phyloP scores from a whole-genome alignment of 2,797 vertebrate genomes.

The Platalea minor region DNA sequence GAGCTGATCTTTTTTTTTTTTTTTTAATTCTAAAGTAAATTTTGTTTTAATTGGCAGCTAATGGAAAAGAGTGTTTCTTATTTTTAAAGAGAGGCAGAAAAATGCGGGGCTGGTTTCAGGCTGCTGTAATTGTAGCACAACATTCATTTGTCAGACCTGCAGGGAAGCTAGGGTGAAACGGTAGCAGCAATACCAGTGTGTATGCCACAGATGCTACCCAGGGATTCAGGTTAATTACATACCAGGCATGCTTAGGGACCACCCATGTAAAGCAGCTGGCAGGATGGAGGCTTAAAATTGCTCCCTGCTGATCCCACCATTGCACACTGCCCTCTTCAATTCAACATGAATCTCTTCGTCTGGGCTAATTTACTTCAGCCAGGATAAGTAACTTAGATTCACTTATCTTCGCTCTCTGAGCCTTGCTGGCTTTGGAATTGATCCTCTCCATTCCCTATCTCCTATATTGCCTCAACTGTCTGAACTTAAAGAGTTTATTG shows the following conservation, averaged over 20 bases:
- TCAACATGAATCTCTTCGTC: not conserved
- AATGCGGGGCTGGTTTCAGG: not conserved
- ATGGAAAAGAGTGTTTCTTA: not conserved
- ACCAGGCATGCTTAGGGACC: constrained; percentile 14
- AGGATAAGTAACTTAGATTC: not conserved
- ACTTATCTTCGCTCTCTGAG: not conserved
- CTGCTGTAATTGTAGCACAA: not conserved
- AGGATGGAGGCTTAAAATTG: constrained; percentile 29
- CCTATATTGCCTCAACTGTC: not conserved
- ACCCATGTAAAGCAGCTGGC: constrained; percentile 48
- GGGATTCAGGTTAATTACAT: constrained; percentile 52
- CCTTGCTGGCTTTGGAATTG: not conserved
- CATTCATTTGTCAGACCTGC: constrained; percentile 30
- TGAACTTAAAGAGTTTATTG: not conserved
- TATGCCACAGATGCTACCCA: constrained; percentile 22
- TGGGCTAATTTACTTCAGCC: constrained; percentile 5
- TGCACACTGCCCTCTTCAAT: not conserved
- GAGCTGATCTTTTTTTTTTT: not conserved
- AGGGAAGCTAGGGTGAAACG: constrained; percentile 5
- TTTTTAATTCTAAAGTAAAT: not conserved
- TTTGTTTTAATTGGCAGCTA: constrained; percentile 5
- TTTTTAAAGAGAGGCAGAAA: constrained; percentile 1
- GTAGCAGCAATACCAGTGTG: not conserved
- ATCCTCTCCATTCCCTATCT: not conserved
- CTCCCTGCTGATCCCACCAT: not conserved